phyloP scores from a whole-genome alignment of 2,797 vertebrate species.

The Eleutherodactylus coqui region DNA sequence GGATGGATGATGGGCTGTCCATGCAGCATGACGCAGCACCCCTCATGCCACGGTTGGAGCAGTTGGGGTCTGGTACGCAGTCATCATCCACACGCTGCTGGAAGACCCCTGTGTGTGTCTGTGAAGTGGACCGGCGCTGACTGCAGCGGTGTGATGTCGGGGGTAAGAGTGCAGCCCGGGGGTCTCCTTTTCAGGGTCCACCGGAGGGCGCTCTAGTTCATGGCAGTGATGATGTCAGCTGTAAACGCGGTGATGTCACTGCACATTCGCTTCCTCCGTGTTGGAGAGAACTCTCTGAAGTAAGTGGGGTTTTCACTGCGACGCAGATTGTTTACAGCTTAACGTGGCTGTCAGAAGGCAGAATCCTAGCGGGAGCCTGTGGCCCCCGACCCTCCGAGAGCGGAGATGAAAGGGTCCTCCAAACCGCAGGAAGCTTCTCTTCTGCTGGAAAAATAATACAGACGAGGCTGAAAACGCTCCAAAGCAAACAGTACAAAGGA shows the following conservation, averaged over 20 bases:
- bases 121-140: too few relatives aligned
- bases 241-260: neutral
- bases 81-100: too few relatives aligned
- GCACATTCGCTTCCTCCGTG: neutral
- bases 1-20: too few relatives aligned
- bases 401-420: constrained; percentile 27
- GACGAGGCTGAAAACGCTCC: constrained; percentile 30
- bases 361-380: constrained; percentile 34
- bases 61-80: too few relatives aligned
- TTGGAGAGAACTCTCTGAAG: neutral
- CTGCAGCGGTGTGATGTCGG: too few relatives aligned
- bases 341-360: constrained; percentile 16
- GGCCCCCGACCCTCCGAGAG: constrained; percentile 22
- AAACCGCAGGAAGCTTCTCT: constrained; percentile 49
- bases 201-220: too few relatives aligned
- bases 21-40: too few relatives aligned
- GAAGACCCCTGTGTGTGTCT: too few relatives aligned
- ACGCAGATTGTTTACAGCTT: neutral
- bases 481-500: constrained; percentile 53
- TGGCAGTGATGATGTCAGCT: neutral
- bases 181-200: too few relatives aligned
- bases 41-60: too few relatives aligned
- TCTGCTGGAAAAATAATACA: constrained; percentile 50
- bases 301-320: neutral
- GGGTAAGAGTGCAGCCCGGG: too few relatives aligned